A percentile compares a stretch with the other conserved stretches of the same genome.
These are phyloP conservation scores for Venustoraphidia nigricollis DNA, from an alignment of 2,888 invertebrate genomes.

Conservation along the genomic window DNA sequence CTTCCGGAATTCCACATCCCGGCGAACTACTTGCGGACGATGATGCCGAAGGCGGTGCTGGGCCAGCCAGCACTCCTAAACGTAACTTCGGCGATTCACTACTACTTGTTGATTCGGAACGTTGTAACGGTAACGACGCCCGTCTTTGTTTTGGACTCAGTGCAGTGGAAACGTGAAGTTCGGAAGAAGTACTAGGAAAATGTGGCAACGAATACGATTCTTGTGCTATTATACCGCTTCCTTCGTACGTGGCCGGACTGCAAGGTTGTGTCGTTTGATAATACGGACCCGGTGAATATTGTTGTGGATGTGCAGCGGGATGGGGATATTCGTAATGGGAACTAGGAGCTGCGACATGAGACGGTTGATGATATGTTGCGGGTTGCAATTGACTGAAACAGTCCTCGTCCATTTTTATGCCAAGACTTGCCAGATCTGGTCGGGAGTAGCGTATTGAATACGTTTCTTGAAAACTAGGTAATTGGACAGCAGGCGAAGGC, in stretches of 20 bases:
- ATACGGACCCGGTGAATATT: constrained; percentile 38
- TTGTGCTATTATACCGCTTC: constrained; percentile 24
- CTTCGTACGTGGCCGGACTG: constrained; percentile 35
- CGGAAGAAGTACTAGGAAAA: constrained; percentile 48
- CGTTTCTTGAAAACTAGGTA: constrained; percentile 82
- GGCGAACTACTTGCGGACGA: constrained; percentile 54
- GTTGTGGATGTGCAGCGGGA: constrained; percentile 28
- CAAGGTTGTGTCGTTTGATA: constrained; percentile 43
- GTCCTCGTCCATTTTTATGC: constrained; percentile 77
- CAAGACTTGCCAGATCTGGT: constrained; percentile 45
- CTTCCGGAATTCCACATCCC: constrained; percentile 27
- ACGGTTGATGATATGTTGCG: constrained; percentile 34
- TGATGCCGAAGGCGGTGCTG: constrained; percentile 44
- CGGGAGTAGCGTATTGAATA: constrained; percentile 62
- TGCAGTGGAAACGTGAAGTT: constrained; percentile 50
- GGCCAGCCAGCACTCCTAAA: constrained; percentile 25
- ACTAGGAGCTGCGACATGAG: constrained; percentile 33
- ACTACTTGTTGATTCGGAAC: constrained; percentile 66
- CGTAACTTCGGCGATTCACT: constrained; percentile 58
- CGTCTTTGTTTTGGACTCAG: constrained; percentile 50
- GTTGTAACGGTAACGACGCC: constrained; percentile 61
- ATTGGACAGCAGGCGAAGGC: constrained; percentile 33
- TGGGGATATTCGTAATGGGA: constrained; percentile 39
- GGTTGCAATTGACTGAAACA: constrained; percentile 49
- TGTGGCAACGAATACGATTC: constrained; percentile 57